Evolutionary conservation across 2,797 vertebrate genomes (phyloP).

Genomic region (Rhinichthys osculus): DNA sequence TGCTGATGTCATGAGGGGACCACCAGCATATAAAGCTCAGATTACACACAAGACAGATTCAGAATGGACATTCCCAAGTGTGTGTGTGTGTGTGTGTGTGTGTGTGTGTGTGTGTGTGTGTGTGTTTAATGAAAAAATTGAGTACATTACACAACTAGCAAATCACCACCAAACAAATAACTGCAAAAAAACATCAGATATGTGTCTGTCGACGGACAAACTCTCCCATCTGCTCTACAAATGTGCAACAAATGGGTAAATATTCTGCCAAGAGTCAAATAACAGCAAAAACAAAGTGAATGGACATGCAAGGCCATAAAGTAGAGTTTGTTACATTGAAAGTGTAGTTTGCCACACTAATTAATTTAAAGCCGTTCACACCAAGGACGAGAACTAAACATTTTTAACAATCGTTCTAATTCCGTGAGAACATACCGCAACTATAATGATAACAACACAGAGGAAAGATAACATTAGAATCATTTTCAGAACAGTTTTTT

Average conservation of each 20-base stretch:
- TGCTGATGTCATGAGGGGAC: conserved; percentile 18
- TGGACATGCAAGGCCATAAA: not conserved
- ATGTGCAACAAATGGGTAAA: not conserved
- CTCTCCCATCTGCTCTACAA: not conserved
- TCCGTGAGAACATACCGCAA: not conserved
- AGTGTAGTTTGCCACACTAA: not conserved
- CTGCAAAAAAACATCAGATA: not conserved
- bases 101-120: not conserved
- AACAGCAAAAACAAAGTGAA: not conserved
- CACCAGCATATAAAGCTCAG: not conserved
- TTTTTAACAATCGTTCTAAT: not conserved
- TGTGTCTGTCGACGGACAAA: not conserved
- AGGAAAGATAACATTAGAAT: too few species aligned
- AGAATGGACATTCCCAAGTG: not conserved
- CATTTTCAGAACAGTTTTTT: too few species aligned
- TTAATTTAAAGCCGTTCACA: not conserved
- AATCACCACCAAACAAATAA: not conserved
- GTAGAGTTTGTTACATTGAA: not conserved
- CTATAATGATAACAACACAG: not conserved
- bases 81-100: too few species aligned
- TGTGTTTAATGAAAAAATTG: not conserved
- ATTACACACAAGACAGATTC: not conserved
- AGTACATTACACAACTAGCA: not conserved
- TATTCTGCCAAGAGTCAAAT: not conserved
- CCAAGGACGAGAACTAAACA: not conserved